These are phyloP conservation scores for Haemorhous mexicanus DNA, from an alignment of 2,113 vertebrate genomes.

Conservation along the genomic window DNA sequence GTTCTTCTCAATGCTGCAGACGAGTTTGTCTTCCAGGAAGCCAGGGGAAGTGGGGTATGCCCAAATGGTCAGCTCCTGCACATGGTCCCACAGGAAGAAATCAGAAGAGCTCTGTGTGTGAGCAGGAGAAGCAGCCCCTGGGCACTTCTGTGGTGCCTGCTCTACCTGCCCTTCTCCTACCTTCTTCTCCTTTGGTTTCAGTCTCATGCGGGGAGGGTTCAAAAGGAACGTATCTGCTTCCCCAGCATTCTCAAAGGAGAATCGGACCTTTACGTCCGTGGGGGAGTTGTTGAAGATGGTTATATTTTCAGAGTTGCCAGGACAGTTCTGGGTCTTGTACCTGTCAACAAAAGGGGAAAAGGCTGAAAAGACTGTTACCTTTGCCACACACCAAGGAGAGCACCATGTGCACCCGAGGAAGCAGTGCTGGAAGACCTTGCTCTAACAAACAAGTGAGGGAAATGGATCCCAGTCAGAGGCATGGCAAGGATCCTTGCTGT, in stretches of 20 bases:
- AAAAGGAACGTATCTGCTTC: slow-evolving; percentile 83
- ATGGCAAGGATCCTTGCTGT: neutral
- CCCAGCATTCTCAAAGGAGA: slow-evolving; percentile 79
- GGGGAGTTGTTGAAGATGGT: slow-evolving; percentile 81
- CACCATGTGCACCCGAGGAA: rapidly evolving
- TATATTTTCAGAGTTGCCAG: slow-evolving; percentile 80
- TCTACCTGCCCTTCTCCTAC: slow-evolving; percentile 48
- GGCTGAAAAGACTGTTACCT: neutral
- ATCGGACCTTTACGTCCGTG: slow-evolving; percentile 74
- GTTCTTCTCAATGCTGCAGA: slow-evolving; percentile 85
- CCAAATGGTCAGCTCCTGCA: slow-evolving; percentile 82
- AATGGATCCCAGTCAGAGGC: neutral
- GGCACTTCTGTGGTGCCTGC: rapidly evolving
- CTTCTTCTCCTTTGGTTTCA: slow-evolving; percentile 82
- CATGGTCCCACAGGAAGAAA: neutral
- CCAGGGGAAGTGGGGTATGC: slow-evolving; percentile 85
- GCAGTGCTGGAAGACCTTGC: rapidly evolving
- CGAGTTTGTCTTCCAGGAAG: slow-evolving; percentile 80
- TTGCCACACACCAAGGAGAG: rapidly evolving
- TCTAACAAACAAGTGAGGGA: neutral
- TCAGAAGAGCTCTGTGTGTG: neutral
- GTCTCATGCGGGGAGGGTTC: slow-evolving; percentile 80
- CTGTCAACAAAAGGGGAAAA: slow-evolving; percentile 57
- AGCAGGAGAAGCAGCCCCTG: neutral
- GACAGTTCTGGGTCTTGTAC: slow-evolving; percentile 79